Conservation (phyloP, 2,113 vertebrate species). For the Grammomys dolichurus region DNA sequence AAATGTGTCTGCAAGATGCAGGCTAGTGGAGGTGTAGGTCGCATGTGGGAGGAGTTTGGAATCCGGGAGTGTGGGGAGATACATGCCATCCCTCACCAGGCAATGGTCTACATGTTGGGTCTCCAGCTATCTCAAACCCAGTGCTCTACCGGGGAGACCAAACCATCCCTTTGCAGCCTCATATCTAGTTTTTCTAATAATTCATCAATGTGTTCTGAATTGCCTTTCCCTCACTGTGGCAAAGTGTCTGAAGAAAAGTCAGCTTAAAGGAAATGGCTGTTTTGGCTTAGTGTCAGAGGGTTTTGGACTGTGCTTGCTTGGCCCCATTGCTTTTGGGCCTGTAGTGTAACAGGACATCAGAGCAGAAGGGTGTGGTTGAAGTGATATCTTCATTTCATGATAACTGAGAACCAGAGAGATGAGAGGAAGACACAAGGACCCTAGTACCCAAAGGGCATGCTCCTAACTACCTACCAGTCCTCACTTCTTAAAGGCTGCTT, state of each 20-base stretch:
- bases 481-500: too few species aligned
- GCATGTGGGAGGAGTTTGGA: too few species aligned
- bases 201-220: neutral
- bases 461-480: too few species aligned
- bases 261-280: neutral
- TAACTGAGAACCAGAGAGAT: neutral
- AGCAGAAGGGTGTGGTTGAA: neutral
- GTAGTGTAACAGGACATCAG: fast-evolving
- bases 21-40: too few species aligned
- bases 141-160: too few species aligned
- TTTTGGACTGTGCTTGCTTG: neutral
- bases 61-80: too few species aligned
- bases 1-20: too few species aligned
- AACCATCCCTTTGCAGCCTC: too few species aligned
- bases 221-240: neutral
- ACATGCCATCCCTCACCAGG: too few species aligned
- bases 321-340: neutral
- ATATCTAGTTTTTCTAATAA: neutral
- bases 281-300: neutral
- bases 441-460: neutral
- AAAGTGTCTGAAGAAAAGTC: neutral
- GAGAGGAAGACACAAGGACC: neutral
- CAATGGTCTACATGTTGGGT: too few species aligned
- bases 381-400: neutral
- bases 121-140: too few species aligned